Base-by-base conservation (phyloP, 2,888 invertebrate genomes). In the Tetranychus piercei region DNA sequence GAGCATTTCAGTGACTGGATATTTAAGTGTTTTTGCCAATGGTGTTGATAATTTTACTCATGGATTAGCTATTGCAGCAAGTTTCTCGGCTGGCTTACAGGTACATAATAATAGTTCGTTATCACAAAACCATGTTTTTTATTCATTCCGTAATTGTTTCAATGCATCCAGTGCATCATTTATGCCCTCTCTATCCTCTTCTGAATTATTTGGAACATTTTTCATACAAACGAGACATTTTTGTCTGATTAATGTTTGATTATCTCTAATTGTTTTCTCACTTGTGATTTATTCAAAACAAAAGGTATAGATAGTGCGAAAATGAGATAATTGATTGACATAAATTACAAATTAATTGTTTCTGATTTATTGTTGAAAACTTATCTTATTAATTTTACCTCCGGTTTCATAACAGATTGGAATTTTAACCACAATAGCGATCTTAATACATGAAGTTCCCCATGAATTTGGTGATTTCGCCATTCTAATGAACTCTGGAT, bases 401-500 rank as follows among this genome's bases (percentile, higher is more conserved):
- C 43, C 18, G 15, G 9, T 43, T 11, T 43, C 43, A n/a, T 43
- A n/a, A 64, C 70, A 94, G 80, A 89, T 94, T 74, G 97, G 97
- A 0, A 81, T 91, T 11, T 85, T 97, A 77, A 96, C 96, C 15
- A 96, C 96, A 0, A 89, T 94, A 81, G 95, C 96, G 72, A 96
- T 94, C 81, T 85, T 88, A 83, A 88, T 97, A 44, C 97, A 97
- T 81, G 96, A 97, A 84, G 92, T 99, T 76, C 97, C 97, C 0
- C 97, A 99, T 82, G 97, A 99, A 83, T 90, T 97, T n/a, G 95
- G 95, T 0, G 97, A 99, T 83, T 97, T 97, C 83, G 97, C 96
- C 18, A 97, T 99, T 79, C 84, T 99, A 65, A 85, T 99, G 75
- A 89, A 84, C 74, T 84, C 85, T 69, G 97, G 97, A 0, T 97